These are phyloP conservation scores for Notothenia coriiceps DNA, from an alignment of 2,113 vertebrate species.

Conservation along the genomic window DNA sequence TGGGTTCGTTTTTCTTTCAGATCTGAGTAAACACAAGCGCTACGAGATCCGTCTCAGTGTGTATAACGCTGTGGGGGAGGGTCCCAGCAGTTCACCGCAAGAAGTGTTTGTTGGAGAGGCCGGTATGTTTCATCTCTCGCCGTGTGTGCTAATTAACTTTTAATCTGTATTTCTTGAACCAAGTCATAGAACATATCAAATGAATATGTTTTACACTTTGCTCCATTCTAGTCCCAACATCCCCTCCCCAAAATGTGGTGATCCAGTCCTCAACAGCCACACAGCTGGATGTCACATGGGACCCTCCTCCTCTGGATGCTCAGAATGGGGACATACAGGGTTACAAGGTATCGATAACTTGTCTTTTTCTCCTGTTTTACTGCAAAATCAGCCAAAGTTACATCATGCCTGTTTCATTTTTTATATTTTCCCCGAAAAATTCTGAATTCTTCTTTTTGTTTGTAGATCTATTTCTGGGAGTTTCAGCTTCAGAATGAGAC, in stretches of 20 bases:
- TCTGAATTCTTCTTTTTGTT: constrained; percentile 26
- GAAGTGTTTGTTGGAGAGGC: constrained; percentile 98
- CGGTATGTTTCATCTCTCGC: constrained; percentile 83
- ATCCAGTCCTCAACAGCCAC: constrained; percentile 91
- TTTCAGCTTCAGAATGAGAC: constrained; percentile 91
- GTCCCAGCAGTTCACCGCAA: constrained; percentile 91
- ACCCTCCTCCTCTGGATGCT: constrained; percentile 89
- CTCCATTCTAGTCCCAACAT: constrained; percentile 89
- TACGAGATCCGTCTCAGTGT: constrained; percentile 97
- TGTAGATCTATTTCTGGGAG: constrained; percentile 97
- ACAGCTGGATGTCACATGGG: constrained; percentile 96
- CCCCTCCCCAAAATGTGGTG: constrained; percentile 88
- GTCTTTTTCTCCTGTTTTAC: not conserved
- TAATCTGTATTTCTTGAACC: constrained; percentile 1
- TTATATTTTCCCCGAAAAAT: constrained; percentile 15
- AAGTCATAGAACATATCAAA: not conserved
- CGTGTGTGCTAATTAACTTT: not conserved
- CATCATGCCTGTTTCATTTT: constrained; percentile 12
- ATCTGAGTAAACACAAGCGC: constrained; percentile 95
- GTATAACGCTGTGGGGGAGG: constrained; percentile 95
- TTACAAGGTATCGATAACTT: constrained; percentile 88
- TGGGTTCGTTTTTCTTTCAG: constrained; percentile 75
- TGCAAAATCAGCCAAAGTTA: constrained; percentile 7
- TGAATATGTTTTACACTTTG: constrained; percentile 19
- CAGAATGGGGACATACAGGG: constrained; percentile 98